Evolutionary conservation across 2,888 invertebrate genomes (phyloP), one percentile per base, ranked within the genome.

Genomic region (Poecilobothrus nobilitatus): DNA sequence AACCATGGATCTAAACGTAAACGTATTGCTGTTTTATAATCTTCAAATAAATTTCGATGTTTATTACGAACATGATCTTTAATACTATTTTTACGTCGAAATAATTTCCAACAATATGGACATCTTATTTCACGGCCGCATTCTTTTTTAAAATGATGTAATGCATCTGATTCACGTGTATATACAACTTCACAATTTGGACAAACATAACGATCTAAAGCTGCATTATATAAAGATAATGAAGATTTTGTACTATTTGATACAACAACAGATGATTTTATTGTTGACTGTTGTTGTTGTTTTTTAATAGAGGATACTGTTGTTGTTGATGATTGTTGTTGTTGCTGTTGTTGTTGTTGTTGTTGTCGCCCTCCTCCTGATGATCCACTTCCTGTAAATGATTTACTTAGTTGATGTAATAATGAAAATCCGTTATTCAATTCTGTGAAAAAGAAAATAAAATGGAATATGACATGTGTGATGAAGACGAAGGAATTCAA

Each of bases 41-140:
- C 68, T 33, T 66, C n/a, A 61, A 70, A 63, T 67, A 41, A 63
- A 21, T 66, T 53, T 53, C 69, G 67, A 67, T 70, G 70, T 66
- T 69, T 68, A 66, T 69, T 70, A 65, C 69, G 68, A 68, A 71
- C 70, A 69, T 71, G 71, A 69, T 70, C 70, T 66, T 71, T 70
- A 67, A 71, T 70, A 69, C 69, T 71, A 68, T 69, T 70, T 69
- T 71, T 72, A 63, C 71, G 71, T 65, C 68, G 66, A 66, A 69
- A 69, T 63, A 68, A 70, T 65, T 74, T 70, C n/a, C 68, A 70
- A 67, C 76, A 76, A 67, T 73, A 73, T 20, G 74, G 73, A 70
- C 76, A 76, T 63, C 71, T 69, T 67, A 74, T 73, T 68, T 71
- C 71, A 61, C 41, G 63, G 66, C 70, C 65, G 65, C 71, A 70